Conservation (phyloP, 1,140 invertebrate species). For the Cepaea nemoralis region DNA sequence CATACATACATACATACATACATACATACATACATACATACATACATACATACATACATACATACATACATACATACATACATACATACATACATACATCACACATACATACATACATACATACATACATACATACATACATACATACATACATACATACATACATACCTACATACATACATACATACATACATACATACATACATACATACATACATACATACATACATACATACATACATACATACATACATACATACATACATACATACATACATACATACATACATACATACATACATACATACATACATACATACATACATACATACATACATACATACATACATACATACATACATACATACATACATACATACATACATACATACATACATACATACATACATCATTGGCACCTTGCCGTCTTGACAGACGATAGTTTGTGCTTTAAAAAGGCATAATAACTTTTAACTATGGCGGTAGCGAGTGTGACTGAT, state of each 20-base stretch:
- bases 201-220: neutral
- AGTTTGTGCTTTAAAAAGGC: too few species aligned
- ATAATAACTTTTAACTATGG: too few species aligned
- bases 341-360: too few species aligned
- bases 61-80: neutral
- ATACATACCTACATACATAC: too few species aligned
- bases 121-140: constrained; percentile 10
- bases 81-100: too few species aligned
- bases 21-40: too few species aligned
- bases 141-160: constrained; percentile 12
- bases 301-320: neutral
- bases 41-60: neutral
- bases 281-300: neutral
- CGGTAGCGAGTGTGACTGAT: too few species aligned
- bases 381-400: too few species aligned
- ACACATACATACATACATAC: constrained; percentile 5
- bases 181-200: constrained; percentile 8
- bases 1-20: neutral
- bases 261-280: constrained; percentile 23
- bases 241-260: constrained; percentile 28
- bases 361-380: too few species aligned
- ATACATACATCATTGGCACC: too few species aligned
- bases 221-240: neutral
- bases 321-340: too few species aligned
- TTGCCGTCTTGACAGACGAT: too few species aligned